Evolutionary conservation across 2,888 invertebrate genomes (phyloP).

Genomic region (Pocota personata): DNA sequence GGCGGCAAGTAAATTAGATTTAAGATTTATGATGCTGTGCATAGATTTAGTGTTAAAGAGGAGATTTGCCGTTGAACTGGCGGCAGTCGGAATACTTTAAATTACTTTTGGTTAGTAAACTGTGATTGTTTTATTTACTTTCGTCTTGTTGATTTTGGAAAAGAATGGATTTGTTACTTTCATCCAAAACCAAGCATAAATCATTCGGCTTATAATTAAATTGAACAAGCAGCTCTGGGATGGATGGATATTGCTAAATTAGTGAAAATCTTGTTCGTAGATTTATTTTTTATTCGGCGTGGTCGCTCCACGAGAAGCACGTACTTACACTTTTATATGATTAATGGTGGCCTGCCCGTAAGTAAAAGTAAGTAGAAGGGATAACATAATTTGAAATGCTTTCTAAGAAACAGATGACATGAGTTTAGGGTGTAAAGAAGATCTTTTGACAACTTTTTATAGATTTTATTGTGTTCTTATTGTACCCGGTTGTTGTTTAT

Average conservation of each 20-base stretch:
- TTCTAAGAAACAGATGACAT: not conserved
- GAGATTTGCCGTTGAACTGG: constrained; percentile 26
- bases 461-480: no score
- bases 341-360: constrained; percentile 10
- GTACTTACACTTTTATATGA: not conserved
- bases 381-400: not conserved
- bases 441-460: no score
- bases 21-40: constrained; percentile 56
- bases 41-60: constrained; percentile 59
- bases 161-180: constrained; percentile 6
- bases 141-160: constrained; percentile 9
- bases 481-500: no score
- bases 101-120: constrained; percentile 50
- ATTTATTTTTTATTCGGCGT: not conserved
- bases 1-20: constrained; percentile 56
- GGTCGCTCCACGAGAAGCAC: not conserved
- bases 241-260: constrained; percentile 13
- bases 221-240: not conserved
- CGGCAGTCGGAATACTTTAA: constrained; percentile 48
- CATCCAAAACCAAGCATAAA: constrained; percentile 2
- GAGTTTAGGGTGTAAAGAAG: not conserved
- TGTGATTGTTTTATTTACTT: constrained; percentile 61
- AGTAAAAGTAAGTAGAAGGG: not conserved
- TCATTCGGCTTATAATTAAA: constrained; percentile 50
- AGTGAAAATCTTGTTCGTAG: not conserved